Base-by-base conservation (phyloP, 2,113 vertebrate genomes). In the Oenanthe oenanthe region DNA sequence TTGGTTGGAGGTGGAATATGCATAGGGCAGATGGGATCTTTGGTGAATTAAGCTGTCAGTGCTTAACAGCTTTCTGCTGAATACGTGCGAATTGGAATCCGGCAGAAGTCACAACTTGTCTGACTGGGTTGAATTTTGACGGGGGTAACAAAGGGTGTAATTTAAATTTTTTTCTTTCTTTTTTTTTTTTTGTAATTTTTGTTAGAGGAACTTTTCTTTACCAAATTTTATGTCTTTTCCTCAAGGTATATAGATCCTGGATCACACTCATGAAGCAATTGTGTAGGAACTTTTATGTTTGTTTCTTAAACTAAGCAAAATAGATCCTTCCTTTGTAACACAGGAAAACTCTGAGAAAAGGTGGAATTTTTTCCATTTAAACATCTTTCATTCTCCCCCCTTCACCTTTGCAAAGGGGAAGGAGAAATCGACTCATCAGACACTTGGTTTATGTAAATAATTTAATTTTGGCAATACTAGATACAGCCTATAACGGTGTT, bases 1-100 rank as follows among this genome's bases (percentile, higher is more conserved):
- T 85, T 94, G 66, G 82, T 78, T 61, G 57, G 26, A 91, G 70
- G 90, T 96, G 45, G 85, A 92, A 87, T 94, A 53, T 79, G 74
- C 57, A 82, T 67, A 68, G 85, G 78, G 71, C 50, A 70, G 66
- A 36, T 85, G 81, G 61, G 50, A 89, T 89, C 85, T 89, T 92
- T 11, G 28, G 48, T 94, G 90, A 82, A 95, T 92, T 94, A 82
- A 85, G 58, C 58, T 94, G 78, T 88, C 62, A 65, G 61, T 81
- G 60, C 73, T 79, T 80, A 62, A 81, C 48, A 89, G 80, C 68
- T 81, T 92, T 95, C 57, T 81, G 65, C 60, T 74, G 81, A 75
- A 60, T 60, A 68, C 3, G 25, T 85, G 81, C 92, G 89, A 85
- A 94, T 87, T 82, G 34, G 74, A 85, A 89, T 51, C 2, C 1